phyloP scores from a whole-genome alignment of 2,113 vertebrate genomes.

The Pandion haliaetus region DNA sequence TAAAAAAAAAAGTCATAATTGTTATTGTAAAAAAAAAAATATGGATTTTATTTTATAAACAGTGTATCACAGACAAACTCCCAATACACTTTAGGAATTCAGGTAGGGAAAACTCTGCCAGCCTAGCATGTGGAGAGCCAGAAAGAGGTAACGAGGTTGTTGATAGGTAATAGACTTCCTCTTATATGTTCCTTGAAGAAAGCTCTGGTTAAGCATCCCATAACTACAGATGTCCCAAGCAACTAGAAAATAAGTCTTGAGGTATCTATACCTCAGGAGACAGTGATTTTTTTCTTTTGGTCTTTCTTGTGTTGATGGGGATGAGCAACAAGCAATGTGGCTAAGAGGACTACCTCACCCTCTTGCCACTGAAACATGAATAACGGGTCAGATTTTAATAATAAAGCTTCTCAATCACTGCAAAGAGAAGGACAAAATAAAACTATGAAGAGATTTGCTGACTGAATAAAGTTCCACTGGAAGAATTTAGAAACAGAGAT shows the following conservation, averaged over 20 bases:
- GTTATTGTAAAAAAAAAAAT: not conserved
- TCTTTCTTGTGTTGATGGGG: not conserved
- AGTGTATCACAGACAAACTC: not conserved
- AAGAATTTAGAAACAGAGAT: not conserved
- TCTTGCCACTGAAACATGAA: not conserved
- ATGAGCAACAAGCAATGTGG: not conserved
- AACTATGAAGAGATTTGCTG: not conserved
- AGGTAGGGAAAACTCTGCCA: not conserved
- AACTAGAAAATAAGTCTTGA: not conserved
- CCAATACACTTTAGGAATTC: not conserved
- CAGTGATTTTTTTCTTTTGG: not conserved
- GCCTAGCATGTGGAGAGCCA: not conserved
- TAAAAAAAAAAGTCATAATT: not conserved
- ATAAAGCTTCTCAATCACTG: not conserved
- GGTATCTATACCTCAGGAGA: not conserved
- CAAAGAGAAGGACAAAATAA: not conserved
- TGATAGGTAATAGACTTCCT: not conserved
- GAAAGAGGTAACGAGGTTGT: not conserved
- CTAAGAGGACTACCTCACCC: not conserved
- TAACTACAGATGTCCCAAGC: not conserved
- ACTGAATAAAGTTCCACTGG: not conserved
- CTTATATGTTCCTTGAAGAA: not conserved
- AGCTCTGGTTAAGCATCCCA: not conserved
- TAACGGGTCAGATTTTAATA: not conserved
- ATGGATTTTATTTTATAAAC: not conserved